phyloP scores from a whole-genome alignment of 2,888 invertebrate genomes.

The Watsonalla cultraria region DNA sequence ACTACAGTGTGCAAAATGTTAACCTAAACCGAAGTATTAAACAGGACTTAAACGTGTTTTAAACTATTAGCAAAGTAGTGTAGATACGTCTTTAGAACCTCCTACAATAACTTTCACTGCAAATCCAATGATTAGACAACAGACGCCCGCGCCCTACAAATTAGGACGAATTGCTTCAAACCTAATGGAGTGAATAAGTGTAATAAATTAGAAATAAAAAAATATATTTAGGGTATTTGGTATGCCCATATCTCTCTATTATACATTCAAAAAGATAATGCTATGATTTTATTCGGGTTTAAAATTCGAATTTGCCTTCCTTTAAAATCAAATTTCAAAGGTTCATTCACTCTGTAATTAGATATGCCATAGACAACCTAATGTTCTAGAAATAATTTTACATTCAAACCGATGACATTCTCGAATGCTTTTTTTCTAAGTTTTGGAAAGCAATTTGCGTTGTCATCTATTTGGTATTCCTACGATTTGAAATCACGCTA shows the following conservation, averaged over 20 bases:
- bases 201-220: too few relatives aligned
- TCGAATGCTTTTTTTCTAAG: conserved; percentile 4
- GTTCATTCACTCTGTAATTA: background rate
- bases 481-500: conserved; percentile 36
- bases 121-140: conserved; percentile 32
- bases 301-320: too few relatives aligned
- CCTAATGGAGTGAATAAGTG: conserved; percentile 3
- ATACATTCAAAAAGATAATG: too few relatives aligned
- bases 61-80: background rate
- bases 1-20: too few relatives aligned
- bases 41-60: too few relatives aligned
- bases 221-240: too few relatives aligned
- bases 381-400: conserved; percentile 5
- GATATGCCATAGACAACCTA: background rate
- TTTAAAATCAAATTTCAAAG: background rate
- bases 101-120: conserved; percentile 36
- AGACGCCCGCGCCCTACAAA: conserved; percentile 42
- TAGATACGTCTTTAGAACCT: conserved; percentile 16
- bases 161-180: conserved; percentile 42
- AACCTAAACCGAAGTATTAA: too few relatives aligned
- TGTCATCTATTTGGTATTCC: conserved; percentile 28
- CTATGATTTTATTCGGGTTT: too few relatives aligned
- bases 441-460: conserved; percentile 39
- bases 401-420: conserved; percentile 3
- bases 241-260: too few relatives aligned